A percentile compares a stretch with the other conserved stretches of the same genome.
Evolutionary conservation across 1,140 invertebrate genomes (phyloP).

Genomic region (Brachionus paranguensis): DNA sequence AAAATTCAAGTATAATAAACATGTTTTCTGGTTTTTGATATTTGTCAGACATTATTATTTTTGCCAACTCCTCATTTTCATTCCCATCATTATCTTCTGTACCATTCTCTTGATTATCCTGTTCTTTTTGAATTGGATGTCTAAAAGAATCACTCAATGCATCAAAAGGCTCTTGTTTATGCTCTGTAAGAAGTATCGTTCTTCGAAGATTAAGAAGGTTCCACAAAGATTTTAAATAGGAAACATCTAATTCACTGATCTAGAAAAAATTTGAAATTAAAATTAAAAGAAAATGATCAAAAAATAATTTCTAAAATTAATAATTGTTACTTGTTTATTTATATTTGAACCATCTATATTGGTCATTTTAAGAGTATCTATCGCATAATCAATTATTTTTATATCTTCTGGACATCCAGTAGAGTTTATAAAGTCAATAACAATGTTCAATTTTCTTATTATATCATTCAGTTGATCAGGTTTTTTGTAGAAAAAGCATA

Average conservation of each 20-base stretch:
- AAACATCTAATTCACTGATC: slow-evolving; percentile 9
- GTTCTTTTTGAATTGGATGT: background rate
- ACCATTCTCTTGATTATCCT: background rate
- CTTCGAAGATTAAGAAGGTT: background rate
- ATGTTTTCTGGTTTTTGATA: background rate
- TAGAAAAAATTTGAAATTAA: background rate
- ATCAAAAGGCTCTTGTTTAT: slow-evolving; percentile 15
- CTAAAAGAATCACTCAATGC: background rate
- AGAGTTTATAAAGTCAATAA: background rate
- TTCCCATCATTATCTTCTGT: background rate
- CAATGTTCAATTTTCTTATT: slow-evolving; percentile 11
- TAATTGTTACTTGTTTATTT: background rate
- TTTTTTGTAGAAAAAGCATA: background rate
- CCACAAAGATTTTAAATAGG: slow-evolving; percentile 13
- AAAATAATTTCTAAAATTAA: background rate
- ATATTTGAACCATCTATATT: background rate
- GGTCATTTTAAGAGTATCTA: slow-evolving; percentile 7
- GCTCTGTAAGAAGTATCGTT: background rate
- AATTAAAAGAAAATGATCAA: background rate
- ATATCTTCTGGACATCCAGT: background rate
- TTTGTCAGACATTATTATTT: background rate
- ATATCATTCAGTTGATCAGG: slow-evolving; percentile 11
- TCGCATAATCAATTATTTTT: slow-evolving; percentile 7
- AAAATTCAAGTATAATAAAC: background rate
- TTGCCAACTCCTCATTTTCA: background rate